Percentiles rank a stretch among this genome's conserved stretches.
Conservation (phyloP, 2,888 invertebrate species). For the Heteromyza rotundicornis region DNA sequence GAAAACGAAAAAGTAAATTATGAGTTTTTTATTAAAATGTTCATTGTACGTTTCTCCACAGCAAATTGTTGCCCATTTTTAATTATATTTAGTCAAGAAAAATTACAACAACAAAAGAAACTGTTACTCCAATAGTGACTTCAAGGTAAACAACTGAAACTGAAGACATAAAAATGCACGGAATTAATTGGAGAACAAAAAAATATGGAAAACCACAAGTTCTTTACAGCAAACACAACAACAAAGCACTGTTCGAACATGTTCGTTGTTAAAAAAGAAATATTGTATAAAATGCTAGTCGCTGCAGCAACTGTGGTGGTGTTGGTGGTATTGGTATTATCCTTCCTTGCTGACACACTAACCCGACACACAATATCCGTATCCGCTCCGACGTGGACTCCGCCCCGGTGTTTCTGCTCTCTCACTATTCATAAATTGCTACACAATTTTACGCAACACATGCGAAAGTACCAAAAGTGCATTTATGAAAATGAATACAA, state of each 20-base stretch:
- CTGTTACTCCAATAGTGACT: slow-evolving; percentile 10
- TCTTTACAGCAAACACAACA: slow-evolving; percentile 21
- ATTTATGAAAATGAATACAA: too few species aligned
- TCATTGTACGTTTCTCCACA: not conserved
- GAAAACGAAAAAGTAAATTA: slow-evolving; percentile 12
- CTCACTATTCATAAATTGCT: too few species aligned
- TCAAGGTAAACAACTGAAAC: slow-evolving; percentile 32
- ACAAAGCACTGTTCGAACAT: not conserved
- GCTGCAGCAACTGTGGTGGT: not conserved
- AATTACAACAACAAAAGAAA: not conserved
- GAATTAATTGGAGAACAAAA: slow-evolving; percentile 15
- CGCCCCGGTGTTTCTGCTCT: too few species aligned
- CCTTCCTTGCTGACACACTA: slow-evolving; percentile 37
- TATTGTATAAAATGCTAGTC: too few species aligned
- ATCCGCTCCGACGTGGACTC: slow-evolving; percentile 8
- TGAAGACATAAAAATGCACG: slow-evolving; percentile 49
- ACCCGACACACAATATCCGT: slow-evolving; percentile 27
- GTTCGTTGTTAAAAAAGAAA: too few species aligned
- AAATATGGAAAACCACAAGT: slow-evolving; percentile 26
- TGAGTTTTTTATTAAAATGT: not conserved
- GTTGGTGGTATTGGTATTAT: not conserved
- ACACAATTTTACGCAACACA: too few species aligned
- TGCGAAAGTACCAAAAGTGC: too few species aligned
- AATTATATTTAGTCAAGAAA: too few species aligned
- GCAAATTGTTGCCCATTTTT: too few species aligned